Percentiles rank a stretch among this genome's conserved stretches.
phyloP scores from a whole-genome alignment of 2,888 invertebrate species.

The Drosophila picticornis region DNA sequence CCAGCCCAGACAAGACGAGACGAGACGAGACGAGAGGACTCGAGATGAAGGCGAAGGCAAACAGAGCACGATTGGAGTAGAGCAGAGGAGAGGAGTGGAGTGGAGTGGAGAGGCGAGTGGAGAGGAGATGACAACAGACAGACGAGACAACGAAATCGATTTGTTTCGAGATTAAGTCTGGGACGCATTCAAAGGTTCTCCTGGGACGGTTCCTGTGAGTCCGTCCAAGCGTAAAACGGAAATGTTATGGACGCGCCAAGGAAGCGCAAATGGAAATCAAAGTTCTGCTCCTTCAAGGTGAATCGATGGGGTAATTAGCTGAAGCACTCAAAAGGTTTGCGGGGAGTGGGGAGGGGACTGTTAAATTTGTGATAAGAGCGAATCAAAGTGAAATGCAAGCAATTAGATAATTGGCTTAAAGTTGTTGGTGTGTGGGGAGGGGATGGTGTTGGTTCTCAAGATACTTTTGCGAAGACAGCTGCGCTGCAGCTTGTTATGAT shows the following conservation, averaged over 20 bases:
- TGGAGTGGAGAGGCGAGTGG: neutral
- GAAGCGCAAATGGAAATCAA: constrained; percentile 74
- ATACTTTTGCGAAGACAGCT: constrained; percentile 29
- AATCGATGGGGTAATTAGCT: constrained; percentile 49
- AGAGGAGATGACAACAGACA: constrained; percentile 4
- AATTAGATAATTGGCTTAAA: constrained; percentile 83
- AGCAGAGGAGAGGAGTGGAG: neutral
- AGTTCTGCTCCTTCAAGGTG: constrained; percentile 43
- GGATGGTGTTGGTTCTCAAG: neutral
- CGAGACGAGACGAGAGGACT: neutral
- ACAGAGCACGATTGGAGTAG: neutral
- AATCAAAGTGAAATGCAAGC: constrained; percentile 76
- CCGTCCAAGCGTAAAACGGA: constrained; percentile 70
- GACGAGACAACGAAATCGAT: constrained; percentile 78
- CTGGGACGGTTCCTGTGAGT: constrained; percentile 48
- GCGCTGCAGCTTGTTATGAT: constrained; percentile 38
- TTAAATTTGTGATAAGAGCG: constrained; percentile 52
- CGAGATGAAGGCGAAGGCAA: neutral
- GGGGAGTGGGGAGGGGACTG: neutral
- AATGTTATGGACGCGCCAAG: constrained; percentile 71
- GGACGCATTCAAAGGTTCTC: constrained; percentile 49
- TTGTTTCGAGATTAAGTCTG: constrained; percentile 83
- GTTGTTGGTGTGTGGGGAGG: constrained; percentile 13
- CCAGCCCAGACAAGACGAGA: neutral
- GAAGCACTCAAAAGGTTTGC: neutral